Evolutionary conservation across 1,140 invertebrate species (phyloP).

Genomic region (Lucilia sericata): DNA sequence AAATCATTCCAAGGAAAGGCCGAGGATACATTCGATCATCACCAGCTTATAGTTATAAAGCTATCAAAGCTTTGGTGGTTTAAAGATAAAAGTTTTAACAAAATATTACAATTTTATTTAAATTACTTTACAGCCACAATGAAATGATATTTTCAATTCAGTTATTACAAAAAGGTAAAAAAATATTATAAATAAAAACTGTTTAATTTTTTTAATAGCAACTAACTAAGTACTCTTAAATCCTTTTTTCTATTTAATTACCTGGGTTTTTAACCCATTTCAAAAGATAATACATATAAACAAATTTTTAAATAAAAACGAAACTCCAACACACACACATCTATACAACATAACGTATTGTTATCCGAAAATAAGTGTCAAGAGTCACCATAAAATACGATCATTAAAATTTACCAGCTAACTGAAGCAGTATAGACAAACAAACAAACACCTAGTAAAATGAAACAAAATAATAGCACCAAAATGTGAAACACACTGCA

Average conservation of each 20-base stretch:
- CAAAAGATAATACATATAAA: not conserved
- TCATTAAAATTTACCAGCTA: conserved; percentile 3
- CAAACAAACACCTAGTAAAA: too few relatives aligned
- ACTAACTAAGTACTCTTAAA: conserved; percentile 9
- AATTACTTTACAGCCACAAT: too few relatives aligned
- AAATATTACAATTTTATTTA: too few relatives aligned
- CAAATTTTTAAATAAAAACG: not conserved
- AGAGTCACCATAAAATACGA: conserved; percentile 26
- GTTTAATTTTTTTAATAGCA: not conserved
- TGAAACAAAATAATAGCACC: not conserved
- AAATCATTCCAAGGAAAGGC: too few relatives aligned
- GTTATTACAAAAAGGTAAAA: not conserved
- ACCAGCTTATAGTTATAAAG: too few relatives aligned
- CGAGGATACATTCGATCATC: too few relatives aligned
- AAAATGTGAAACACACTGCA: not conserved
- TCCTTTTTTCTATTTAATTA: not conserved
- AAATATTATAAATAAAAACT: not conserved
- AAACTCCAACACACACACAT: not conserved
- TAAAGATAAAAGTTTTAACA: too few relatives aligned
- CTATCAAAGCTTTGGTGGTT: too few relatives aligned
- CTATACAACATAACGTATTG: not conserved
- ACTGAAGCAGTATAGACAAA: not conserved
- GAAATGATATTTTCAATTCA: too few relatives aligned
- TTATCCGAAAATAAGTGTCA: conserved; percentile 26
- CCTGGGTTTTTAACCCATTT: conserved; percentile 19